phyloP scores from a whole-genome alignment of 1,140 invertebrate species.

The Lamellibrachia luymesi region DNA sequence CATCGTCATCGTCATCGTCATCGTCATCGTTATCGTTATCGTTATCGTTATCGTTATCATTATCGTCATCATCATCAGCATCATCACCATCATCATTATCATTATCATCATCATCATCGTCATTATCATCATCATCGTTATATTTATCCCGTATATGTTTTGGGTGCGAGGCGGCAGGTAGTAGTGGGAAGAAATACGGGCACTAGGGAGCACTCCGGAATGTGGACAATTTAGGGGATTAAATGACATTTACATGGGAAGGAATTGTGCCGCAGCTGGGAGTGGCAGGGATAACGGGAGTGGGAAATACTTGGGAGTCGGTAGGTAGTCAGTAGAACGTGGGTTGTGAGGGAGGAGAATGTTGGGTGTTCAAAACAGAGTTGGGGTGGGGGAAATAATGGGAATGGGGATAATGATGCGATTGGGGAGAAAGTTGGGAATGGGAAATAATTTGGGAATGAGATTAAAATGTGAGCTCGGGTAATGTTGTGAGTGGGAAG shows the following conservation, averaged over 20 bases:
- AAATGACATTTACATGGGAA: neutral
- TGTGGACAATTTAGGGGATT: neutral
- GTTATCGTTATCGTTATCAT: neutral
- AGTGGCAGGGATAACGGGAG: neutral
- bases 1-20: neutral
- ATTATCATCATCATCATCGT: too few species aligned
- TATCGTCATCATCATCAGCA: too few species aligned
- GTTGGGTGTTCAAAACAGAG: neutral
- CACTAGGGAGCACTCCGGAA: neutral
- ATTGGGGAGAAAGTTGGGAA: neutral
- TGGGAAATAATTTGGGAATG: neutral
- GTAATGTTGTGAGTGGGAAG: neutral
- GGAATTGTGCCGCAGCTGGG: neutral
- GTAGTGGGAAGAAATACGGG: neutral
- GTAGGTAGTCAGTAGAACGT: neutral
- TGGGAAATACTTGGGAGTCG: neutral
- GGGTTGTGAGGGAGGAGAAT: neutral
- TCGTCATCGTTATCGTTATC: too few species aligned
- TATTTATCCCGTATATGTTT: neutral
- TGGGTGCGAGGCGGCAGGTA: neutral
- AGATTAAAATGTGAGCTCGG: neutral
- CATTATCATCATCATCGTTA: too few species aligned
- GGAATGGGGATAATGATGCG: too few species aligned
- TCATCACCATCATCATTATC: too few species aligned
- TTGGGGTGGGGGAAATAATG: too few species aligned